These are phyloP conservation scores for Pinna nobilis DNA, from an alignment of 1,140 invertebrate genomes.

Conservation along the genomic window DNA sequence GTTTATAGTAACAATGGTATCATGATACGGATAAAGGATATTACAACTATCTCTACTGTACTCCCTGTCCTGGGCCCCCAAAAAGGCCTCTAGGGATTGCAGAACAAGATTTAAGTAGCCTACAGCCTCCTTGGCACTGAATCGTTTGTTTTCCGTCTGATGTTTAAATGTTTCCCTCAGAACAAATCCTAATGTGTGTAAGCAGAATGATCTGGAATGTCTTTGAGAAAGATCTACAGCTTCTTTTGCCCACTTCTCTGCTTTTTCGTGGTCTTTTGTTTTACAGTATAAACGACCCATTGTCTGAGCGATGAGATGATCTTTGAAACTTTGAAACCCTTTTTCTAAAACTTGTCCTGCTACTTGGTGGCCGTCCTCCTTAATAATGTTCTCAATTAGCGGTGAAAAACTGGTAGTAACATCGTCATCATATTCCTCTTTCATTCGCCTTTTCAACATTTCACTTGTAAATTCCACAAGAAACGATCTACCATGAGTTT, in stretches of 20 bases:
- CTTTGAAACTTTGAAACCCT: constrained; percentile 14
- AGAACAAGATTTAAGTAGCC: background rate
- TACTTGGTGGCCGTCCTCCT: background rate
- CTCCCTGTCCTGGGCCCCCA: background rate
- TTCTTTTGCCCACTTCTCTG: constrained; percentile 11
- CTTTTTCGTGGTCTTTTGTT: constrained; percentile 1
- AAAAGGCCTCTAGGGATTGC: background rate
- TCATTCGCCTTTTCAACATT: constrained; percentile 27
- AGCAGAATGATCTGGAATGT: background rate
- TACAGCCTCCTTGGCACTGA: background rate
- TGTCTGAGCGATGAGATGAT: constrained; percentile 12
- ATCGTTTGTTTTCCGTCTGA: background rate
- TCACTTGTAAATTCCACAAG: constrained; percentile 18
- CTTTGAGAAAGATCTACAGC: constrained; percentile 15
- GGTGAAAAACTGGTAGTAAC: constrained; percentile 19
- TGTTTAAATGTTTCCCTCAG: constrained; percentile 13
- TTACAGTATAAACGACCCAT: constrained; percentile 15
- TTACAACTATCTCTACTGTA: background rate
- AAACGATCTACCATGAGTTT: constrained; percentile 3
- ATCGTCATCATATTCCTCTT: constrained; percentile 26
- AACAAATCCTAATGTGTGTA: constrained; percentile 15
- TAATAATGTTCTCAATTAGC: constrained; percentile 21
- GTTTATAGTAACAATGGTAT: background rate
- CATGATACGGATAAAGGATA: background rate
- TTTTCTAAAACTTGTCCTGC: constrained; percentile 4